phyloP scores from a whole-genome alignment of 1,140 invertebrate genomes.

The Macrocentrus cingulum region DNA sequence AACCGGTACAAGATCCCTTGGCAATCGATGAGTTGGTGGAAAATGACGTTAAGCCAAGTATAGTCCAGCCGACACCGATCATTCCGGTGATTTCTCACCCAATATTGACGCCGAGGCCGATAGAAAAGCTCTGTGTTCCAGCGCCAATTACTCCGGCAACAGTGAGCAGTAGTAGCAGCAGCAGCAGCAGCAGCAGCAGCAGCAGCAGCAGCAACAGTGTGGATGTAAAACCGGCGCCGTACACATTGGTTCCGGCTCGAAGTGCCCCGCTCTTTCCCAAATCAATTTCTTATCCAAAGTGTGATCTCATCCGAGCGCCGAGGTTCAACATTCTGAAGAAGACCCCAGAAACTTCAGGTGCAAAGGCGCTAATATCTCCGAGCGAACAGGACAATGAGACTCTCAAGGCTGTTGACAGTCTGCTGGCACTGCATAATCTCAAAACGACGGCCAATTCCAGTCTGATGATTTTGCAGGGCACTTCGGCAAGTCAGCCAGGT shows the following conservation, averaged over 20 bases:
- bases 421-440: slow-evolving; percentile 27
- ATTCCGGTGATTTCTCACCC: too few species aligned
- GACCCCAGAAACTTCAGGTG: slow-evolving; percentile 1
- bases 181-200: too few species aligned
- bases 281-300: slow-evolving; percentile 27
- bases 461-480: slow-evolving; percentile 24
- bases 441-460: slow-evolving; percentile 6
- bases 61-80: too few species aligned
- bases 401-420: slow-evolving; percentile 15
- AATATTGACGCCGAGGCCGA: too few species aligned
- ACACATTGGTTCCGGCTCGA: too few species aligned
- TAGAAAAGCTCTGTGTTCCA: too few species aligned
- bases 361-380: not conserved
- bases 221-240: too few species aligned
- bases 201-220: too few species aligned
- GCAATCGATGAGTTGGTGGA: not conserved
- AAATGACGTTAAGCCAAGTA: too few species aligned
- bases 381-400: slow-evolving; percentile 27
- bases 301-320: slow-evolving; percentile 40
- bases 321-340: slow-evolving; percentile 36
- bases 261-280: slow-evolving; percentile 11
- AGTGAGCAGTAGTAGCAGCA: too few species aligned
- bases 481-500: not conserved
- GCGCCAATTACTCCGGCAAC: too few species aligned
- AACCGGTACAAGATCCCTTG: not conserved